phyloP scores from a whole-genome alignment of 1,140 invertebrate genomes.

The Eulimnadia texana region DNA sequence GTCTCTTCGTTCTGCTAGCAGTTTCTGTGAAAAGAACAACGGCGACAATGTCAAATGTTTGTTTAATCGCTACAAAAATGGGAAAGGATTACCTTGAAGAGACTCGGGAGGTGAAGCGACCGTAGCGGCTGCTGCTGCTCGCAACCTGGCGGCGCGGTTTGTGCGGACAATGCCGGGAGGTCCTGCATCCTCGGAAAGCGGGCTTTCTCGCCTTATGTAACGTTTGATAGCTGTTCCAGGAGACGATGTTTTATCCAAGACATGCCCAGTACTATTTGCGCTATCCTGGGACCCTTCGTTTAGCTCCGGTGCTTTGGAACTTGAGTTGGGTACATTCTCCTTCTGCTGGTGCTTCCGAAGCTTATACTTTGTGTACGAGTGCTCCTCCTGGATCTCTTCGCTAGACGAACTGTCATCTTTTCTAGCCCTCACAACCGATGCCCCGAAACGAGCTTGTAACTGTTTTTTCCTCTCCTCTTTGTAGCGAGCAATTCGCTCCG shows the following conservation, averaged over 20 bases:
- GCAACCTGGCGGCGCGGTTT: slow-evolving; percentile 21
- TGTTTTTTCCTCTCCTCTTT: slow-evolving; percentile 48
- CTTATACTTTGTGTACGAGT: slow-evolving; percentile 8
- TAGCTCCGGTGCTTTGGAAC: neutral
- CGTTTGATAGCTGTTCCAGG: slow-evolving; percentile 6
- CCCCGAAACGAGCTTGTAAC: slow-evolving; percentile 13
- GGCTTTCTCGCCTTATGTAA: slow-evolving; percentile 16
- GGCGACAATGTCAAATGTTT: no score
- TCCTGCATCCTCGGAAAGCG: slow-evolving; percentile 17
- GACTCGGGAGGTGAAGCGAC: neutral
- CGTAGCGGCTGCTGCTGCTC: slow-evolving; percentile 19
- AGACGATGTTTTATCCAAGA: neutral
- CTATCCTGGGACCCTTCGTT: neutral
- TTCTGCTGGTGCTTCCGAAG: neutral
- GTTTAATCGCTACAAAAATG: no score
- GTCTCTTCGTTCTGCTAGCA: neutral
- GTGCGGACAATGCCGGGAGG: slow-evolving; percentile 18
- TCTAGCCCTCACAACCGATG: neutral
- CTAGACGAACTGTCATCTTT: slow-evolving; percentile 7
- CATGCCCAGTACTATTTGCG: no score
- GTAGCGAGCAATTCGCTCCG: slow-evolving; percentile 44
- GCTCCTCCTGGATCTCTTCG: slow-evolving; percentile 5
- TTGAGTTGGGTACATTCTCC: neutral
- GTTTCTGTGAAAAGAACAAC: no score
- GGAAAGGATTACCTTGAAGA: neutral